These are phyloP conservation scores for Ochotona curzoniae DNA, from an alignment of 2,113 vertebrate genomes.

Conservation along the genomic window DNA sequence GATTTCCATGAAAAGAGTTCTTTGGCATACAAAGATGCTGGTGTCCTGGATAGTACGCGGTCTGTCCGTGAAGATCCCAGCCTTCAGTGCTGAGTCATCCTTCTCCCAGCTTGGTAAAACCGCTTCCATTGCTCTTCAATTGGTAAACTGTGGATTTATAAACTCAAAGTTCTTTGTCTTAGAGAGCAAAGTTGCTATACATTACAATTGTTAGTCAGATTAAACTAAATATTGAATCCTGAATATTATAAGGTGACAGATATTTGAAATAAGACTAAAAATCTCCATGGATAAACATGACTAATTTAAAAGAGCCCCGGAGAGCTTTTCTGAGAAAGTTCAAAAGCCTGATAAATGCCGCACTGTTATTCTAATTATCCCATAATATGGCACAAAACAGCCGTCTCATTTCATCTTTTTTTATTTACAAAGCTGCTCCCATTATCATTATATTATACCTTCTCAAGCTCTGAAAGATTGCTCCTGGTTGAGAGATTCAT, in stretches of 20 bases:
- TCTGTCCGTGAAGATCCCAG: neutral
- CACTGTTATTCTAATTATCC: slow-evolving; percentile 75
- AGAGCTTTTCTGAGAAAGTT: slow-evolving; percentile 70
- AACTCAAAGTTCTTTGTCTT: neutral
- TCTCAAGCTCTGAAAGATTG: slow-evolving; percentile 79
- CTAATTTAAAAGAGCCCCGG: slow-evolving; percentile 69
- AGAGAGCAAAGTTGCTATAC: neutral
- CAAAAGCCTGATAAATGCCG: slow-evolving; percentile 63
- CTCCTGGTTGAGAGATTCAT: slow-evolving; percentile 84
- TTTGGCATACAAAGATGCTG: slow-evolving; percentile 43
- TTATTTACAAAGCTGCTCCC: slow-evolving; percentile 85
- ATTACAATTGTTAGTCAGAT: slow-evolving; percentile 47
- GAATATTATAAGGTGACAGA: slow-evolving; percentile 40
- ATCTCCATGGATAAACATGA: slow-evolving; percentile 58
- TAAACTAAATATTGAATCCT: slow-evolving; percentile 22
- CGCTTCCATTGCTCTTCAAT: neutral
- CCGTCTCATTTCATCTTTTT: slow-evolving; percentile 83
- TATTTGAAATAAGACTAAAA: slow-evolving; percentile 68
- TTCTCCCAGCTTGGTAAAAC: slow-evolving; percentile 22
- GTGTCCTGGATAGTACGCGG: slow-evolving; percentile 9
- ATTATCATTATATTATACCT: slow-evolving; percentile 83
- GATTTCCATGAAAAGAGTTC: slow-evolving; percentile 13
- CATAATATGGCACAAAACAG: slow-evolving; percentile 80
- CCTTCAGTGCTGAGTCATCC: neutral
- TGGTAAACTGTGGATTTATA: slow-evolving; percentile 23